These are phyloP conservation scores for cattle (Bos taurus) DNA, from an alignment of 2,113 vertebrate species.

Conservation along the genomic window ARS-UCD2.0 NC_037328.1:93098501-93099000, in stretches of 20 bases:
- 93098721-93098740: background rate
- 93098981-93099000: background rate
- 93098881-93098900: background rate
- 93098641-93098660: background rate
- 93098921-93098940: background rate
- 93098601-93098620: background rate
- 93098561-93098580: background rate
- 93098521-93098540: background rate
- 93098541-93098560: background rate
- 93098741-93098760: background rate
- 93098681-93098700: background rate
- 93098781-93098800: background rate
- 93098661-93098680: constrained; percentile 10
- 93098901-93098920: background rate
- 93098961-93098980: background rate
- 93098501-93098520: background rate
- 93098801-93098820: background rate
- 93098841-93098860: background rate
- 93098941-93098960: background rate
- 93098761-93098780: constrained; percentile 18
- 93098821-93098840: background rate
- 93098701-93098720: background rate
- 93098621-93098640: background rate
- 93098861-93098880: background rate
- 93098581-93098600: background rate